Evolutionary conservation across 2,797 vertebrate species (phyloP).

Genomic region (Knipowitschia caucasica): DNA sequence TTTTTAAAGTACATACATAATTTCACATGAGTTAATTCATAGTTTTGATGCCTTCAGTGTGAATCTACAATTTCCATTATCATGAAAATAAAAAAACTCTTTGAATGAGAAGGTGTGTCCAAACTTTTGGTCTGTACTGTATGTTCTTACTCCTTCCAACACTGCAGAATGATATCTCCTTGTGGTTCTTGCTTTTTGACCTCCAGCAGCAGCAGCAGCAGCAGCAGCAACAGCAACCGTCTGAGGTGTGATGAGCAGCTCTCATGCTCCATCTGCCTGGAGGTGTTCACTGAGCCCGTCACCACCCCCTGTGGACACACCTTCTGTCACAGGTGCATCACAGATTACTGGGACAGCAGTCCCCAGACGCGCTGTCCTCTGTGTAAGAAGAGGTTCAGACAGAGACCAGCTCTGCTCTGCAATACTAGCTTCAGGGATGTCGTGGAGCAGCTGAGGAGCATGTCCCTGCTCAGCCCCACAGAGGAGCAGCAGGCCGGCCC

Average conservation of each 20-base stretch:
- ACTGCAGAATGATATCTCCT: too few species aligned
- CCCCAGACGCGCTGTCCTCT: slow-evolving; percentile 27
- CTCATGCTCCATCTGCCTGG: slow-evolving; percentile 44
- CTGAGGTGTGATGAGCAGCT: slow-evolving; percentile 18
- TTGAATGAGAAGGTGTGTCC: too few species aligned
- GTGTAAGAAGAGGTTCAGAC: slow-evolving; percentile 24
- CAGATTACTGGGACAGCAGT: slow-evolving; percentile 31
- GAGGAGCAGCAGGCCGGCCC: slow-evolving; percentile 8
- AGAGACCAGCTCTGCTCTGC: slow-evolving; percentile 27
- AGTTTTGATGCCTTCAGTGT: too few species aligned
- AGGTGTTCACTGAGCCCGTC: slow-evolving; percentile 36
- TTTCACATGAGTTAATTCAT: too few species aligned
- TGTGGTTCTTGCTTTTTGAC: too few species aligned
- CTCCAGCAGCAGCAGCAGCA: too few species aligned
- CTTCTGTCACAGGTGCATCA: slow-evolving; percentile 48
- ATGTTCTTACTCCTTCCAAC: too few species aligned
- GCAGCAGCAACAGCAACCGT: slow-evolving; percentile 13
- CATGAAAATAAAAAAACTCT: too few species aligned
- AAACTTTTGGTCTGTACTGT: too few species aligned
- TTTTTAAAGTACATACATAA: too few species aligned
- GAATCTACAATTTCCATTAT: too few species aligned
- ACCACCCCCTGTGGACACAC: slow-evolving; percentile 55
- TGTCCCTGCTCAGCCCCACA: neutral
- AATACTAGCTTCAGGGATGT: slow-evolving; percentile 50
- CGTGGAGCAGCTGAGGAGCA: slow-evolving; percentile 27